Evolutionary conservation across 1,140 invertebrate genomes (phyloP), one percentile per base, ranked within the genome.

Genomic region (Bathynomus jamesi): DNA sequence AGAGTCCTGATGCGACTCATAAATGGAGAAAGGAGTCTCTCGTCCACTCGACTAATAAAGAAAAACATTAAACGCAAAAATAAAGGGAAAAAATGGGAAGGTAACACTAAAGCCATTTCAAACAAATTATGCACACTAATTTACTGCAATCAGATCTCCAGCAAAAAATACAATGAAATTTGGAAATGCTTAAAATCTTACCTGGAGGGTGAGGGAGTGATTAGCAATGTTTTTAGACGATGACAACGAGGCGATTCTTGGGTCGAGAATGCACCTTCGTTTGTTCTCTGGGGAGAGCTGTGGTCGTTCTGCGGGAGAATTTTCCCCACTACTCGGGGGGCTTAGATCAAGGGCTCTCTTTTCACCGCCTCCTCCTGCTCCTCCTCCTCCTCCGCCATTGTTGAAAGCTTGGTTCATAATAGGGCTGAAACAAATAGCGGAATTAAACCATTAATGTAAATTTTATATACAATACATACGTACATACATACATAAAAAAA

Each of bases 11-110:
- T 68, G 28, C 0, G 67, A 74, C 11, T 74, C 72, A 66, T 70
- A 74, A 62, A 74, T 69, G 24, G 72, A 74, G 32, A 67, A 69
- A 0, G 72, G 67, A 21, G 67, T 74, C 24, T 74, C 72, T 62
- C 72, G 46, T 21, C 72, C 72, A 63, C 65, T 69, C 25, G 28
- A 24, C 32, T 69, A 29, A 11, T 10, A 21, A 31, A 30, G 28
- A 29, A 32, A 28, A 21, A 28, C 28, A 1, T 11, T 65, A 65
- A 11, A 21, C 1, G 32, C 64, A n/a, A 65, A 61, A 25, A n/a
- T n/a, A n/a, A n/a, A n/a, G n/a, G n/a, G n/a, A n/a, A n/a, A n/a
- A n/a, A n/a, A n/a, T n/a, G n/a, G n/a, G n/a, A n/a, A n/a, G n/a
- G n/a, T n/a, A n/a, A n/a, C n/a, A n/a, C n/a, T n/a, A n/a, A n/a